Base-by-base conservation (phyloP, 2,797 vertebrate species). In the Macrochelys suwanniensis region DNA sequence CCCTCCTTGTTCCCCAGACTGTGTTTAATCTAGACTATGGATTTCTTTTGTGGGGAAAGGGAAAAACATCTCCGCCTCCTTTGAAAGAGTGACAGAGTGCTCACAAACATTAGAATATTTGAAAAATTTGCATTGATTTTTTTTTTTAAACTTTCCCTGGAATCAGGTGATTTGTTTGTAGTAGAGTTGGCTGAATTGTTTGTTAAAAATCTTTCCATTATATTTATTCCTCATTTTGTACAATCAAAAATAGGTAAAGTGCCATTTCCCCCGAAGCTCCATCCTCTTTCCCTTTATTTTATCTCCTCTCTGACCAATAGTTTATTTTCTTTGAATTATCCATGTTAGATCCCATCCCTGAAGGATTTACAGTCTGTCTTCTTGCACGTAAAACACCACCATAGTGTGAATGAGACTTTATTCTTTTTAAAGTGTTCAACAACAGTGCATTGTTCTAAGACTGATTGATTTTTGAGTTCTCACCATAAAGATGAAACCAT, bases 291-390 rank as follows among this genome's bases (percentile, higher is more conserved):
- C 65, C 61, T 92, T 87, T 83, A 23, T 92, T 96, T 94, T 56
- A 90, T 92, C 95, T 97, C 93, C 81, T 96, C 79, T 92, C 83
- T 83, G 92, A 91, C 86, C 79, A 97, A 85, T 87, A 83, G 61
- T 78, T 57, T 57, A 57, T 57, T 57, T 26, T 57, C 56, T 57
- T 57, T 57, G 56, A 57, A 57, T 28, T 57, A 56, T 26, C 92
- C 68, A 90, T 89, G 93, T 42, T 42, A 42, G 37, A 42, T 42
- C 37, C 37, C 37, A 42, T 42, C 37, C 37, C 37, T 42, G 37
- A 42, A 42, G 37, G 37, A 42, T 42, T 42, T 42, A 42, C 37
- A 42, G 37, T 42, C 54, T 26, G 25, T 56, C 54, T 26, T 56
- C 54, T 11, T 56, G 54, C 54, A 56, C 5, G 54, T 56, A 56